Base-by-base conservation (phyloP, 2,113 vertebrate genomes). In the Vidua macroura region DNA sequence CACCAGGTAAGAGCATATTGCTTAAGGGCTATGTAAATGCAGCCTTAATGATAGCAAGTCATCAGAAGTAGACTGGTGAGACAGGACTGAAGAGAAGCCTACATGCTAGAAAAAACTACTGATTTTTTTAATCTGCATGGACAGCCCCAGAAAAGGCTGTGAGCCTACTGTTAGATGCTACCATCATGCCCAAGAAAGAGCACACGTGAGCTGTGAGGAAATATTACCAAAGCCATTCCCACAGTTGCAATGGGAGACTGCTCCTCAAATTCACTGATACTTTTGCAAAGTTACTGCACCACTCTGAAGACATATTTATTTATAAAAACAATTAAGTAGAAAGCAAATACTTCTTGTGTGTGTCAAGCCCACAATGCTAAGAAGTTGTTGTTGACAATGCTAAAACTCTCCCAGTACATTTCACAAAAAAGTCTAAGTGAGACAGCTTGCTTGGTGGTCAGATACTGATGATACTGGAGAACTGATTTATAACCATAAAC, bases 401-500 rank as follows among this genome's bases (percentile, higher is more conserved):
- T 70, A 79, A 90, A 87, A 73, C 70, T 43, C 5, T 73, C 24
- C 28, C 35, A 62, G 37, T 52, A 41, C 2, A 4, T 30, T 52
- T 79, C 37, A 70, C 2, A 7, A 58, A 83, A 91, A 79, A 84
- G 39, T 59, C 58, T 83, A 68, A 93, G n/a, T 0, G 2, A 88
- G 39, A 59, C 16, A 78, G 31, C 18, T 13, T 49, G 7, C 43
- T 76, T 92, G 62, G 49, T 83, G 55, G 48, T 55, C 63, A 88
- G 51, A 83, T 72, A 43, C 17, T 63, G 68, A 55, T 25, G 63
- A 28, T 87, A 41, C 24, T 59, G 75, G 51, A 69, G 44, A 68
- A 84, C 60, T 68, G 39, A 67, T 94, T 92, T 84, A 43, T 87
- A 94, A 68, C 31, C 28, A 20, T 59, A 94, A 90, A 91, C 23